Evolutionary conservation across 2,797 vertebrate genomes (phyloP).

Genomic region (Sylvia borin): DNA sequence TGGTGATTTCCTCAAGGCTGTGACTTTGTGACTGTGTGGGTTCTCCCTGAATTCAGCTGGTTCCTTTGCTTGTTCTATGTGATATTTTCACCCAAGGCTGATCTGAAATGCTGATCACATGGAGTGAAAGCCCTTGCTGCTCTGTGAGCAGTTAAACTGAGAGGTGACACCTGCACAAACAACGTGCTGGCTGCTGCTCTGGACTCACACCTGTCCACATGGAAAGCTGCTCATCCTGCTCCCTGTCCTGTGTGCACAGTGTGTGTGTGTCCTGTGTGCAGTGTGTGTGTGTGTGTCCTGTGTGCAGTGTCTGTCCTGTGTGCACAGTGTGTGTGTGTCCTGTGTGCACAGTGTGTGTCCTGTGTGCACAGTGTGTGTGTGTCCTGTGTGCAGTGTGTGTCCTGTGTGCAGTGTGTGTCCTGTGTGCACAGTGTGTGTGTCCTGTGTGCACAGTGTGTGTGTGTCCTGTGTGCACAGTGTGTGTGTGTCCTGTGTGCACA

Average conservation of each 20-base stretch:
- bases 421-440: too few relatives aligned
- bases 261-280: too few relatives aligned
- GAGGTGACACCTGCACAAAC: fast-evolving
- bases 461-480: too few relatives aligned
- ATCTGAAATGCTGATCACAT: background rate
- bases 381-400: too few relatives aligned
- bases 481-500: too few relatives aligned
- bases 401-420: too few relatives aligned
- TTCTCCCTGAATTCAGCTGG: conserved; percentile 52
- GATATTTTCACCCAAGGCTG: background rate
- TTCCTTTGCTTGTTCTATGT: background rate
- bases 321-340: background rate
- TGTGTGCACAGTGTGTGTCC: too few relatives aligned
- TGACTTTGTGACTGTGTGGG: background rate
- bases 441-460: too few relatives aligned
- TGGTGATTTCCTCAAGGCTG: background rate
- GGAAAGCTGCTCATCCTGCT: background rate
- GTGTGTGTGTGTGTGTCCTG: too few relatives aligned
- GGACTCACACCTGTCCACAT: background rate
- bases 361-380: too few relatives aligned
- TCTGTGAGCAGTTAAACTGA: too few relatives aligned
- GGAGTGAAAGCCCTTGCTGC: background rate
- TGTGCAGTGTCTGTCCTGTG: background rate
- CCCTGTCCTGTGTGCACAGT: background rate
- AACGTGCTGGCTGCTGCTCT: background rate